These are phyloP conservation scores for Magallana nippona DNA, from an alignment of 2,888 invertebrate species.

Conservation along the genomic window DNA sequence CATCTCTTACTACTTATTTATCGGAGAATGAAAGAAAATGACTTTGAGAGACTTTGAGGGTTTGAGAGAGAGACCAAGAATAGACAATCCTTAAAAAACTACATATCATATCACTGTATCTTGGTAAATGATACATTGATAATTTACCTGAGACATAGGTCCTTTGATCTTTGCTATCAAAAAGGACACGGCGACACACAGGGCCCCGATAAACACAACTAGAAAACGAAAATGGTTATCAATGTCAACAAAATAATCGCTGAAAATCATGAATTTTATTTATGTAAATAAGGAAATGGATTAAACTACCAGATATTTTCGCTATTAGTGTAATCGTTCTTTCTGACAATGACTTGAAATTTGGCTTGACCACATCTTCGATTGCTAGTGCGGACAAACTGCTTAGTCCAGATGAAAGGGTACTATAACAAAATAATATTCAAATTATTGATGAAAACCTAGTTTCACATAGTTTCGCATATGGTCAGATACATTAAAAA, in stretches of 20 bases:
- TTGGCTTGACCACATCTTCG: constrained; percentile 58
- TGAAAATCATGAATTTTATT: no score
- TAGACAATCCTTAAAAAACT: no score
- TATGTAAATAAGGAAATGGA: no score
- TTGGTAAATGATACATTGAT: neutral
- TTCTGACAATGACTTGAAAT: constrained; percentile 47
- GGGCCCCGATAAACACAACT: constrained; percentile 39
- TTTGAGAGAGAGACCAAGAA: no score
- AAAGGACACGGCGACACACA: constrained; percentile 40
- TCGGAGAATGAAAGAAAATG: no score
- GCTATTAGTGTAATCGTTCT: constrained; percentile 43
- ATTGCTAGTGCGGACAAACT: constrained; percentile 58
- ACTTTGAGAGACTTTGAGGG: no score
- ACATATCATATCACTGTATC: no score
- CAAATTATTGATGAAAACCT: no score
- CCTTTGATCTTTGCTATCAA: constrained; percentile 44
- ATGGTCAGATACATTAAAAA: no score
- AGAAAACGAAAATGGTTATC: neutral
- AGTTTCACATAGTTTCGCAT: no score
- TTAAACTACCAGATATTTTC: constrained; percentile 37
- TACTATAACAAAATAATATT: constrained; percentile 51
- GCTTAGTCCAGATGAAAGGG: constrained; percentile 58
- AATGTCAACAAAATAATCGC: neutral
- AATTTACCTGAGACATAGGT: constrained; percentile 45
- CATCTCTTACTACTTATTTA: no score